Evolutionary conservation across 2,888 invertebrate species (phyloP), one percentile per base, ranked within the genome.

Genomic region (Dasypogon diadema): DNA sequence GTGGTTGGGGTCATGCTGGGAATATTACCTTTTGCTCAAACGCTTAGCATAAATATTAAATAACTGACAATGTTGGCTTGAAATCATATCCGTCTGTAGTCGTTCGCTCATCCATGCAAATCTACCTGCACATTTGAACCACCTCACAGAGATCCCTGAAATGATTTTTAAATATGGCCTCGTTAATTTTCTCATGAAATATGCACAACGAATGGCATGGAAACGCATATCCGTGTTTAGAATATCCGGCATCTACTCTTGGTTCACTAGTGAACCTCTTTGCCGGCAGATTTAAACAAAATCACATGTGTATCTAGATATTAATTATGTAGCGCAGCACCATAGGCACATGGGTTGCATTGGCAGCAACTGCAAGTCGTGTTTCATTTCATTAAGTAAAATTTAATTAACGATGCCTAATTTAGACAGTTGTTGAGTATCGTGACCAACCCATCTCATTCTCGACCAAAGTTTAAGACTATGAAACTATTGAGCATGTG

Each of bases 31-130:
- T 51, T 54, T 70, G 30, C 70, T 26, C 2, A 14, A 51, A 37
- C 54, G 70, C 30, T 34, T 54, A 70, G 30, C 70, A 70, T 70
- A 54, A 70, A 70, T 68, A 68, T 68, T 68, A 68, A 68, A 68
- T 26, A 68, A 68, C 26, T 65, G 34, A 60, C 16, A 60, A 48
- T 34, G 65, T 48, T 68, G 65, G 34, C 30, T 54, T 46, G 65
- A 65, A 65, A 65, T 65, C 48, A 65, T 65, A 65, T 65, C 65
- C 65, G 65, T 37, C 24, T 46, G 42, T 51, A 34, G 60, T 37
- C 34, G 37, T 26, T 18, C 37, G 18, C 3, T 30, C 37, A 21
- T 42, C 12, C 42, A 42, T 42, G 8, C n/a, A 3, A 12, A 42
- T 42, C 2, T 42, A 1, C 42, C 8, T 42, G 8, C n/a, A 6